Evolutionary conservation across 1,140 invertebrate species (phyloP).

Genomic region (Coptotermes formosanus): DNA sequence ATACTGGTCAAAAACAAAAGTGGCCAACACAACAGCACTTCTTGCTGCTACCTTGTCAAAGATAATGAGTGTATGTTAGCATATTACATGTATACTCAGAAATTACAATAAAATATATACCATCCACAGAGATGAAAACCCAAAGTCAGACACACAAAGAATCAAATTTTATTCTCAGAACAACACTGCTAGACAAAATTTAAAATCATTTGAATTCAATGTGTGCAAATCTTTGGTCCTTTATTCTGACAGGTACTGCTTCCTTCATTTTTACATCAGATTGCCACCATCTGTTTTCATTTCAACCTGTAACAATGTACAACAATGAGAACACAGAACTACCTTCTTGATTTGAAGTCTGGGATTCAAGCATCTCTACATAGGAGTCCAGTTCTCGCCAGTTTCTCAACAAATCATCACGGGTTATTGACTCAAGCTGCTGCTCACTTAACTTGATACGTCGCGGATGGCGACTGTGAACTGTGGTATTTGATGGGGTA

Average conservation of each 20-base stretch:
- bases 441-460: conserved; percentile 51
- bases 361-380: conserved; percentile 53
- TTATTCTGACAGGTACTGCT: no score
- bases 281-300: conserved; percentile 20
- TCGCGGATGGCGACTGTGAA: conserved; percentile 41
- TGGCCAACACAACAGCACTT: no score
- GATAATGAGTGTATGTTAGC: neutral
- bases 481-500: neutral
- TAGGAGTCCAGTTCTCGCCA: conserved; percentile 57
- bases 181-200: neutral
- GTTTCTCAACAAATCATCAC: conserved; percentile 54
- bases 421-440: conserved; percentile 51
- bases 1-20: no score
- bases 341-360: conserved; percentile 53
- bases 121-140: conserved; percentile 23
- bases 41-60: no score
- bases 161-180: neutral
- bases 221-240: conserved; percentile 37
- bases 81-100: neutral
- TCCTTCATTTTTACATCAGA: conserved; percentile 32
- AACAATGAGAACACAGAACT: conserved; percentile 49
- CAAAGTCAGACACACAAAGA: neutral
- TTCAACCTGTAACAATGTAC: conserved; percentile 30
- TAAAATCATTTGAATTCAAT: neutral
- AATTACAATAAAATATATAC: neutral